Percentiles rank a stretch among this genome's conserved stretches.
Conservation (phyloP, 2,113 vertebrate species). For the Acrocephalus kingi region DNA sequence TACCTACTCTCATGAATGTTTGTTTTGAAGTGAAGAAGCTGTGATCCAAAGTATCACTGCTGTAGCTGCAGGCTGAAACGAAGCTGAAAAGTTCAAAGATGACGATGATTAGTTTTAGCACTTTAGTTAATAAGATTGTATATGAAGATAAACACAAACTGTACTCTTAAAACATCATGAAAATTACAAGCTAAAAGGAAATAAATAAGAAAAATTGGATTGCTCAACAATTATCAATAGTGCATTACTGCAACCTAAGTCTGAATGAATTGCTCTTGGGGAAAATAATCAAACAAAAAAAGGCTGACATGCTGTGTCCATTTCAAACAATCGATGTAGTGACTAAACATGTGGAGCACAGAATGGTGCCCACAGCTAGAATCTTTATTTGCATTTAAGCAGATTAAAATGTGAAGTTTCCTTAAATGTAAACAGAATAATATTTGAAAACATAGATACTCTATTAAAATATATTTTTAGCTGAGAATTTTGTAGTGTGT, state of each 20-base stretch:
- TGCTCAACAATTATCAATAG: slow-evolving; percentile 25
- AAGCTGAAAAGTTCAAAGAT: neutral
- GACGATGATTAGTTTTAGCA: neutral
- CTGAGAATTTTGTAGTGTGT: neutral
- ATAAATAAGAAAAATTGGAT: slow-evolving; percentile 3
- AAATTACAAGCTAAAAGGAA: slow-evolving; percentile 1
- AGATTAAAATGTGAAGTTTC: neutral
- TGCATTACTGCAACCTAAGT: neutral
- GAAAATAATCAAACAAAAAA: neutral
- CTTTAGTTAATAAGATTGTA: neutral
- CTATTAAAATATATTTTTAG: neutral
- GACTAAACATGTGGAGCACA: neutral
- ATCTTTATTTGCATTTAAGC: neutral
- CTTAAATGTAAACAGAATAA: neutral
- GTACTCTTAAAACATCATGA: neutral
- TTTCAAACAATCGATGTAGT: neutral
- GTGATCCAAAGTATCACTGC: neutral
- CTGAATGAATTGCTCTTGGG: neutral
- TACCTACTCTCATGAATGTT: neutral
- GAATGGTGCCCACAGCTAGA: neutral
- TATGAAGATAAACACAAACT: neutral
- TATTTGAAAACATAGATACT: neutral
- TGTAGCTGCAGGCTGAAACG: neutral
- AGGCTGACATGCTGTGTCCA: slow-evolving; percentile 7
- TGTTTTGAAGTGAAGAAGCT: neutral